Evolutionary conservation across 2,888 invertebrate genomes (phyloP).

Genomic region (Geotrupes spiniger): DNA sequence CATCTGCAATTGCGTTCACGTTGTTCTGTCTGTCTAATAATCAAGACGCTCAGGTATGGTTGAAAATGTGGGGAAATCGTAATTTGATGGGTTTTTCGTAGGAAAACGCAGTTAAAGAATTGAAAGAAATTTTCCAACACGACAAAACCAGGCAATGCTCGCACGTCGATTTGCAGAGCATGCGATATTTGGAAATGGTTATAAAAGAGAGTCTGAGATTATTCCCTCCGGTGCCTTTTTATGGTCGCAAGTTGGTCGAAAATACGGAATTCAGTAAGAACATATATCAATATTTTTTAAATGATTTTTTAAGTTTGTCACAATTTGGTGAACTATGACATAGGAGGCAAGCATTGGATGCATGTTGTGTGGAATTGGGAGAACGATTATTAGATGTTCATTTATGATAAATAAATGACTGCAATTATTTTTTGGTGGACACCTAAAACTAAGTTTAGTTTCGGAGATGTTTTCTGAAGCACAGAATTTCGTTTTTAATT

Average conservation of each 20-base stretch:
- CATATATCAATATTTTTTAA: too few relatives aligned
- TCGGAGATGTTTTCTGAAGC: too few relatives aligned
- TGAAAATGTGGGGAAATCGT: background rate
- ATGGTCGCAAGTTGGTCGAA: conserved; percentile 10
- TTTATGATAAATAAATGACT: too few relatives aligned
- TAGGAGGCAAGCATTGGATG: too few relatives aligned
- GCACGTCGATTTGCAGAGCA: conserved; percentile 3
- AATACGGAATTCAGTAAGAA: conserved; percentile 17
- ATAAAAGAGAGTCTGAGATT: conserved; percentile 10
- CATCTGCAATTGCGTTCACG: conserved; percentile 26
- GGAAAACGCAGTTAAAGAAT: conserved; percentile 20
- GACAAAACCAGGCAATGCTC: conserved; percentile 8
- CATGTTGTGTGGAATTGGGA: too few relatives aligned
- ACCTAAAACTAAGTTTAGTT: too few relatives aligned
- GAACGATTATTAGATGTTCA: too few relatives aligned
- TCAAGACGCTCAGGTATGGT: conserved; percentile 27
- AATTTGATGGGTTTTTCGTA: background rate
- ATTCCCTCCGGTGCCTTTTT: conserved; percentile 10
- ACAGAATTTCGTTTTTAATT: too few relatives aligned
- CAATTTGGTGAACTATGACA: too few relatives aligned
- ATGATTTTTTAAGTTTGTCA: too few relatives aligned
- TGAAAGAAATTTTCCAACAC: conserved; percentile 14
- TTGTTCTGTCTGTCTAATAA: conserved; percentile 27
- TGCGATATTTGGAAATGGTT: conserved; percentile 13
- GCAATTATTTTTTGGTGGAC: too few relatives aligned